Evolutionary conservation across 2,888 invertebrate genomes (phyloP).

Genomic region (Melanargia galathea): DNA sequence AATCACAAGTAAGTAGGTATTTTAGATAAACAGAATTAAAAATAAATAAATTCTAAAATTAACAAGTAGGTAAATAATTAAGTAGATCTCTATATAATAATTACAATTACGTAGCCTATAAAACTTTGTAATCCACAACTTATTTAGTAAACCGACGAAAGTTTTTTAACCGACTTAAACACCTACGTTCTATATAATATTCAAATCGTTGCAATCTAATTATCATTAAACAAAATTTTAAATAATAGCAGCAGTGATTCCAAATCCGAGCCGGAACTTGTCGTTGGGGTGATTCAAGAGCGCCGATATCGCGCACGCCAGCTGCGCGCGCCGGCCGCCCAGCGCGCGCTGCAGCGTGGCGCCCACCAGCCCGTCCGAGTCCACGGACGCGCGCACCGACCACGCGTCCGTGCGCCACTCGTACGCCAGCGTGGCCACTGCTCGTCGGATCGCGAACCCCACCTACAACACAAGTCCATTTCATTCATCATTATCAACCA

Average conservation of each 20-base stretch:
- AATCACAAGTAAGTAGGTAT: no score
- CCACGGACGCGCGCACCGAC: constrained; percentile 69
- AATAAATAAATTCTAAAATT: not conserved
- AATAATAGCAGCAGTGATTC: constrained; percentile 66
- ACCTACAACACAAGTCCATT: constrained; percentile 48
- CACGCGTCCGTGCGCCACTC: constrained; percentile 69
- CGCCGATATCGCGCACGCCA: constrained; percentile 71
- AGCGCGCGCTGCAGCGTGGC: constrained; percentile 69
- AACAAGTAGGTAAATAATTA: not conserved
- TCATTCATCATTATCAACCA: no score
- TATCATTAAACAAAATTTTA: constrained; percentile 38
- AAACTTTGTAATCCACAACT: no score
- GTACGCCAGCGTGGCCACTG: constrained; percentile 71
- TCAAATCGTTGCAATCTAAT: not conserved
- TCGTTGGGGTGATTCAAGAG: constrained; percentile 77
- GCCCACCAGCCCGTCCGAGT: constrained; percentile 75
- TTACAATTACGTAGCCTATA: not conserved
- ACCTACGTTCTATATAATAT: not conserved
- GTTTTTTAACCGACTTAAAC: no score
- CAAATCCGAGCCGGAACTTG: constrained; percentile 75
- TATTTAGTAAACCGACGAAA: no score
- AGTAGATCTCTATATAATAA: constrained; percentile 5
- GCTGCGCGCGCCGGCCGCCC: constrained; percentile 63
- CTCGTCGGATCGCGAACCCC: constrained; percentile 66
- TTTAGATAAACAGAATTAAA: no score